phyloP scores from a whole-genome alignment of 1,140 invertebrate species.

The Psix sp. region DNA sequence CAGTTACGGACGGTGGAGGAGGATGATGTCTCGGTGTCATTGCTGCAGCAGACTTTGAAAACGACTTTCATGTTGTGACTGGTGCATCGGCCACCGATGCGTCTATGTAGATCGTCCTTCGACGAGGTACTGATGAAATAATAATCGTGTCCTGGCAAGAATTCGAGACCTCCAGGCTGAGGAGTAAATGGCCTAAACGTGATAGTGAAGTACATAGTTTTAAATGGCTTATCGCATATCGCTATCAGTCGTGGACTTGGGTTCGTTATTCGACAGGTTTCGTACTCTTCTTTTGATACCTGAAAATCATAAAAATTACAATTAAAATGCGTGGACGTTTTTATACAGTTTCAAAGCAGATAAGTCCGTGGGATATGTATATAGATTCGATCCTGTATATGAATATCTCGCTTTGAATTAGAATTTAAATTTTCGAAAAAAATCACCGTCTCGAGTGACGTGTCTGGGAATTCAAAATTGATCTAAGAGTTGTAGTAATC shows the following conservation, averaged over 20 bases:
- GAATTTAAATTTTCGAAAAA: too few species aligned
- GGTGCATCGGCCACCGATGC: constrained; percentile 92
- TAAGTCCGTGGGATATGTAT: too few species aligned
- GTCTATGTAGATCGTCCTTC: constrained; percentile 91
- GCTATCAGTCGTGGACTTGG: constrained; percentile 94
- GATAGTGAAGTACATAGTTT: constrained; percentile 96
- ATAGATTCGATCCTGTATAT: too few species aligned
- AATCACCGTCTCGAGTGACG: too few species aligned
- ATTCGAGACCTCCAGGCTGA: constrained; percentile 95
- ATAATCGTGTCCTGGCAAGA: constrained; percentile 95
- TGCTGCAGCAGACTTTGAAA: constrained; percentile 93
- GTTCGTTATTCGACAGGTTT: constrained; percentile 96
- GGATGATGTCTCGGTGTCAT: constrained; percentile 69
- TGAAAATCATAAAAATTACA: constrained; percentile 64
- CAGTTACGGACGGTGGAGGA: constrained; percentile 75
- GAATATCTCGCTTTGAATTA: too few species aligned
- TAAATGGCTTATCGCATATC: constrained; percentile 95
- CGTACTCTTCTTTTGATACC: constrained; percentile 95
- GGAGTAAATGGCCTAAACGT: constrained; percentile 97
- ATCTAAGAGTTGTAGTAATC: too few species aligned
- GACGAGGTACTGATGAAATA: constrained; percentile 97
- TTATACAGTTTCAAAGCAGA: background rate
- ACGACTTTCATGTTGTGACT: constrained; percentile 97
- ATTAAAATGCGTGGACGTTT: constrained; percentile 1
- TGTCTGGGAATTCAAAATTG: too few species aligned